Base-by-base conservation (phyloP, 1,140 invertebrate species). In the Tenebrio molitor region DNA sequence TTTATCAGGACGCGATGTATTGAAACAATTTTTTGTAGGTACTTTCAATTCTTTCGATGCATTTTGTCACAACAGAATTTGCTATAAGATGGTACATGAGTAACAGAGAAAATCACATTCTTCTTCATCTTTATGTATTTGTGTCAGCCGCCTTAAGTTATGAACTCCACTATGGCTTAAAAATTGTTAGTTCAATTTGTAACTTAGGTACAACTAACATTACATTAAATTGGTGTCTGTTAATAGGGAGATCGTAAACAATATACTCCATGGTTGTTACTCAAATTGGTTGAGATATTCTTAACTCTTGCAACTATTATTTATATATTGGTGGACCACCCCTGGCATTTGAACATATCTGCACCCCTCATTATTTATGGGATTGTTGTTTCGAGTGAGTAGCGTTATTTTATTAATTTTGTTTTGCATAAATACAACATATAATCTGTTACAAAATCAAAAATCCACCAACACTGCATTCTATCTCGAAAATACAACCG, bases 91-190 rank as follows among this genome's bases (percentile, higher is more conserved):
- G 39, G 46, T 23, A n/a, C 14, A 21, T 53, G 10, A n/a, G 0
- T 53, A 8, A 15, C 8, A 1, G 8, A 16, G 29, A 39, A 6
- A 39, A 6, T 39, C 4, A 4, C 10, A 4, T 5, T 10, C 12
- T 25, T 62, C 8, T 62, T 25, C n/a, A 21, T 41, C 8, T 12
- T 19, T 17, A 17, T 16, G 21, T 65, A 4, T 5, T 65, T 2
- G 12, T 65, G n/a, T 12, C 34, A 16, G 33, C 34, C 19, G 29
- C n/a, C 4, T 12, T 65, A 34, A n/a, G 12, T 12, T 41, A 41
- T 39, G 63, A 65, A 41, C 33, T 65, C 6, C 41, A 65, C 21
- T 39, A 42, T 12, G 63, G 63, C 10, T 41, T 65, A n/a, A 41
- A 41, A 65, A 65, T 41, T 17, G 63, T 65, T 41, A 34, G 12